phyloP scores from a whole-genome alignment of 2,113 vertebrate species.

The Dasyprocta punctata region DNA sequence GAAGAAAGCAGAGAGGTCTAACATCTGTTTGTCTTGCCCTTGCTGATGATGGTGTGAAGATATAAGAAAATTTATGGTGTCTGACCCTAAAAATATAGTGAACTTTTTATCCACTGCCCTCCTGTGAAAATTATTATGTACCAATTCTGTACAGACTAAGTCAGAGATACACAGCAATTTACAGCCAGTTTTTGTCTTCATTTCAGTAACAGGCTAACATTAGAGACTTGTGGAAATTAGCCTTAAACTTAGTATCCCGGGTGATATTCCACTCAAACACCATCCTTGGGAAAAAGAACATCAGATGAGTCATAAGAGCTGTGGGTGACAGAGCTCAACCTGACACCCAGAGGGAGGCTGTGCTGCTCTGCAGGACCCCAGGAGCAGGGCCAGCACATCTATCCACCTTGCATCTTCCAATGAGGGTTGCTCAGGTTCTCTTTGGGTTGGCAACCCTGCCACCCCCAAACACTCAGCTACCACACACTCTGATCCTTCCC shows the following conservation, averaged over 20 bases:
- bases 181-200: too few relatives aligned
- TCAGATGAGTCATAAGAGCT: neutral
- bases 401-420: accelerated
- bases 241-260: neutral
- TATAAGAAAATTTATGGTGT: neutral
- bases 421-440: accelerated
- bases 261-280: neutral
- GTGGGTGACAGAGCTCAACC: accelerated
- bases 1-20: neutral
- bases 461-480: accelerated
- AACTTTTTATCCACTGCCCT: neutral
- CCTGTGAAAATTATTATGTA: accelerated
- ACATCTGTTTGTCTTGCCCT: neutral
- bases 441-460: accelerated
- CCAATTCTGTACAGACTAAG: accelerated
- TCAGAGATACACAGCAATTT: accelerated
- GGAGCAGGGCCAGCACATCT: accelerated
- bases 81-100: neutral
- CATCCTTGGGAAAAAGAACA: accelerated
- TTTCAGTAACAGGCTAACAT: neutral
- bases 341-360: too few relatives aligned
- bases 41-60: neutral
- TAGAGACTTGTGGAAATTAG: neutral
- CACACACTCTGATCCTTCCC: neutral
- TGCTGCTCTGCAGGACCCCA: accelerated